Evolutionary conservation across 2,797 vertebrate genomes (phyloP).

Genomic region (Loriculus beryllinus): DNA sequence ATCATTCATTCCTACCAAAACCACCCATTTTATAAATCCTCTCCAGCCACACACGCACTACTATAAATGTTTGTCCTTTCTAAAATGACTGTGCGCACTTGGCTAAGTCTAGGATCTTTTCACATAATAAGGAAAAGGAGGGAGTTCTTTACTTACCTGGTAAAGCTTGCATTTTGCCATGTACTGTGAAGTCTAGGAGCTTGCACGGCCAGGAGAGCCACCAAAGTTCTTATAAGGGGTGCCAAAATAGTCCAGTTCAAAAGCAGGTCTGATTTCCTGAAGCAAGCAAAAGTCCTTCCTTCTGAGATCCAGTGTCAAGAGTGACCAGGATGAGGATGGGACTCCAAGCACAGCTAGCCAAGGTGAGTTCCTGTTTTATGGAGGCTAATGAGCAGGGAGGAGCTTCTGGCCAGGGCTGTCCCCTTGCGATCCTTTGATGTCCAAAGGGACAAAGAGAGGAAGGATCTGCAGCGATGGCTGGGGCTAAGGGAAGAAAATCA

Average conservation of each 20-base stretch:
- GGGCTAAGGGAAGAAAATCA: conserved; percentile 77
- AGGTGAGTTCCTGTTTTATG: conserved; percentile 69
- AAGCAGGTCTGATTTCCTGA: conserved; percentile 39
- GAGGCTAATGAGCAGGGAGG: conserved; percentile 59
- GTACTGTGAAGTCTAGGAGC: conserved; percentile 32
- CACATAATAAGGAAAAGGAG: rapidly evolving
- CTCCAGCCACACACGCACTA: not conserved
- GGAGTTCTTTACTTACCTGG: conserved; percentile 32
- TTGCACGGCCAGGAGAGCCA: not conserved
- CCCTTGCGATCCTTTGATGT: conserved; percentile 69
- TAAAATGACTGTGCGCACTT: not conserved
- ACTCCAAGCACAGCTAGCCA: conserved; percentile 39
- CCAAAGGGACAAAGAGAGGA: conserved; percentile 71
- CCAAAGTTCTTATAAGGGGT: not conserved
- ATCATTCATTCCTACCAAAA: not conserved
- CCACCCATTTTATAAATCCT: not conserved
- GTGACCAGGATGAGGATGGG: conserved; percentile 28
- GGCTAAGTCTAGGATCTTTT: not conserved
- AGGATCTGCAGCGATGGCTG: conserved; percentile 65
- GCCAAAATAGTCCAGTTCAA: conserved; percentile 52
- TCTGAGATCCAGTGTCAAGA: conserved; percentile 66
- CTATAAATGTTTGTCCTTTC: not conserved
- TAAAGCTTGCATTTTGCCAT: conserved; percentile 67
- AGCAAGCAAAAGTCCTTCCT: conserved; percentile 19
- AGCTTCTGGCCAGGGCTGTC: conserved; percentile 53